Evolutionary conservation across 2,113 vertebrate genomes (phyloP), one percentile per base, ranked within the genome.

Genomic region (Bubo scandiacus): DNA sequence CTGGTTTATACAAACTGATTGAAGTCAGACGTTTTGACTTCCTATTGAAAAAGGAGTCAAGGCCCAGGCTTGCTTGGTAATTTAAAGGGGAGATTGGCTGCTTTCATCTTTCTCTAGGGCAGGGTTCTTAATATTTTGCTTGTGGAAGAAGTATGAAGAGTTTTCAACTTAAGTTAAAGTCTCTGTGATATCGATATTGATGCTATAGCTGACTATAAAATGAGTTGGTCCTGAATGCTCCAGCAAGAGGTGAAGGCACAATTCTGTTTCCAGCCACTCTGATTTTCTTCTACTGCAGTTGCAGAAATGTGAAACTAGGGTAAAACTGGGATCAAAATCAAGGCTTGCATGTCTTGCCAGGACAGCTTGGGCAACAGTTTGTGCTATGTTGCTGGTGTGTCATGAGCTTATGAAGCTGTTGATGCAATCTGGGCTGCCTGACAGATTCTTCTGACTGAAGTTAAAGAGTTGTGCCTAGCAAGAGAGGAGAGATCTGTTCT

Each of bases 1-100:
- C 95, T 94, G 94, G 96, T 97, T 98, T 97, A 98, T 97, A 94
- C 95, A 96, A 96, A 97, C 96, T 96, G 97, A 98, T 97, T 98
- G 97, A 97, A 98, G 95, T 97, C 97, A 96, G 96, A 92, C 93
- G 45, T 96, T 96, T 95, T 95, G 89, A 97, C 96, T 97, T 97
- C 95, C 96, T 94, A 97, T 96, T 93, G 95, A 96, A 97, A 97
- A 96, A 92, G 55, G 84, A 97, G 95, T 97, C 90, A 90, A 95
- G 97, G 95, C 92, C 63, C 81, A 71, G 67, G 49, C 90, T 96
- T 83, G 62, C 92, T 94, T 95, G 81, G 93, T 94, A 96, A 96
- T 96, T 97, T 97, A 88, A 94, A 96, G 96, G 95, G 79, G 86
- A 95, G 94, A 96, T 94, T 94, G 96, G 66, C 36, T 96, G 52